Base-by-base conservation (phyloP, 2,888 invertebrate species). In the Oscheius sp. region DNA sequence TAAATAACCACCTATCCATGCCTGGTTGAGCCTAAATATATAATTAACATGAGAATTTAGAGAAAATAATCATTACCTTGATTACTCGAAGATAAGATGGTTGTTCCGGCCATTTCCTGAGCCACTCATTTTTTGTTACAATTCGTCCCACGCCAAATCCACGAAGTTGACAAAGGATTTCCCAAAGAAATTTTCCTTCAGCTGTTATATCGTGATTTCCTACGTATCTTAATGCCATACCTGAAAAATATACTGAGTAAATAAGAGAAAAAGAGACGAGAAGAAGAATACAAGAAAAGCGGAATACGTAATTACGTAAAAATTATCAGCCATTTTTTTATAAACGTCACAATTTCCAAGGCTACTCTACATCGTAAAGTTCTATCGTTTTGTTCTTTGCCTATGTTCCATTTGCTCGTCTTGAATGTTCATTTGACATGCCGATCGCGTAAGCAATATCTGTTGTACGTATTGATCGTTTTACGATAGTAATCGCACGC, bases 161-260 rank as follows among this genome's bases (percentile, higher is more conserved):
- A 4, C 76, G 66, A n/a, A 84, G 67, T 68, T 85, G 84, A n/a
- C 80, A 76, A 33, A 84, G 74, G 66, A 85, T 84, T 69, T 85
- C 85, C 74, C 78, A 85, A 5, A 85, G 65, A 61, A 80, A 82
- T 47, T 85, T 86, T 12, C 85, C 85, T 57, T 85, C 81, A 20
- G 82, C 78, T 5, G 74, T 71, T 26, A 81, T 68, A 63, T 85
- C 86, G 66, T 74, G 75, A 65, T 85, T 80, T 38, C 85, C 85
- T 33, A 85, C 77, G 64, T 81, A 83, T 38, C 81, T 41, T 14
- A 70, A 74, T 50, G 78, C 74, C 36, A 65, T 65, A 3, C 33
- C 32, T 32, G 28, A 26, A 30, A 54, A 49, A 49, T 9, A 49
- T 22, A 36, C 8, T 9, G 14, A 36, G 8, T 36, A 36, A 36